Evolutionary conservation across 2,888 invertebrate genomes (phyloP), one percentile per base, ranked within the genome.

Genomic region (Eupithecia centaureata): DNA sequence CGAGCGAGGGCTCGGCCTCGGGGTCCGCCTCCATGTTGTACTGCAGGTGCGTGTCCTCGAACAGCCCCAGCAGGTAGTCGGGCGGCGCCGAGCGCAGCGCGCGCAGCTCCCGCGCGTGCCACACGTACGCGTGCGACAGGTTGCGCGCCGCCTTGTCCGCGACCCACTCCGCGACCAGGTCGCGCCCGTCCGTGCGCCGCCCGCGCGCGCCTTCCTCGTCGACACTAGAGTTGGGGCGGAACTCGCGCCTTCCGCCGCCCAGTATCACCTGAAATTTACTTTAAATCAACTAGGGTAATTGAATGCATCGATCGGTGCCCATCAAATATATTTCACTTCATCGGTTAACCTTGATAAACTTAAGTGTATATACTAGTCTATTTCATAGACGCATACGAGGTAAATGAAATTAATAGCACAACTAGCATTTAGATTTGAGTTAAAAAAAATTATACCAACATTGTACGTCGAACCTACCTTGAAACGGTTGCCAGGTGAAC

Each of bases 221-320:
- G 22, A 74, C 75, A 0, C 76, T 77, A 1, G 83, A 83, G 13
- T 86, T 92, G 0, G 95, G 94, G 18, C 95, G 79, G 74, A 97
- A 95, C 68, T 95, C 94, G 8, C 88, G 85, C 30, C 96, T 90
- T 1, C 97, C 97, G 0, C 97, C 97, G 0, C 97, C 97, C 68
- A 97, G 83, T 56, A 97, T 94, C 0, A 96, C 94, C 94, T 75
- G 51, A 0, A 28, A 59, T 2, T 32, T 5, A 51, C n/a, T 18
- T 8, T 18, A 18, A n/a, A 18, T 42, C 38, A 42, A 42, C 38
- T 18, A 18, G 18, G 0, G 8, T n/a, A n/a, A 38, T n/a, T n/a
- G 38, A n/a, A 7, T 35, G 35, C 5, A 33, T 33, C 13, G 2
- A 33, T 33, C 13, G 2, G 33, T 38, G 5, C n/a, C n/a, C n/a